Percentiles rank a stretch among this genome's conserved stretches.
These are phyloP conservation scores for Semnornis frantzii DNA, from an alignment of 2,113 vertebrate genomes.

Conservation along the genomic window DNA sequence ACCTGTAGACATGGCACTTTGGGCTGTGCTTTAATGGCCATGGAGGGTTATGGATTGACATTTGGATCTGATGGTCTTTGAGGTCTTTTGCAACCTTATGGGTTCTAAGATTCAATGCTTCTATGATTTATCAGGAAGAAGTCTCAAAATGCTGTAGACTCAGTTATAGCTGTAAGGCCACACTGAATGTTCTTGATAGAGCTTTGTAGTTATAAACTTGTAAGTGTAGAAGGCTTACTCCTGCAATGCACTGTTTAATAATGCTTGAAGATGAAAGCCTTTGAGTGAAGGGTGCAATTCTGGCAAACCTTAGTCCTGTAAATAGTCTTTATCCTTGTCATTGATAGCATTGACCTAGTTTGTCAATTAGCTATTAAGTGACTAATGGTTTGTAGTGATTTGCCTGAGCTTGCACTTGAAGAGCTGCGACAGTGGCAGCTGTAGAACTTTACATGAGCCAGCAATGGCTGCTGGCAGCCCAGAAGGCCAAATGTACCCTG, in stretches of 20 bases:
- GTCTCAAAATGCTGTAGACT: neutral
- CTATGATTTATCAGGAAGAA: neutral
- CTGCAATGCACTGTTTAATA: neutral
- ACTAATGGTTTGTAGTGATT: neutral
- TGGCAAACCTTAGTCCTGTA: neutral
- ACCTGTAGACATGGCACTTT: too few species aligned
- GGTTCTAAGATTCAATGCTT: too few species aligned
- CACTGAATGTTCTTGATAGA: neutral
- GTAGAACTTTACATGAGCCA: neutral
- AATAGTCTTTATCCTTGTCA: neutral
- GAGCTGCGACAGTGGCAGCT: neutral
- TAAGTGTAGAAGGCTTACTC: neutral
- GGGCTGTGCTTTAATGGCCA: too few species aligned
- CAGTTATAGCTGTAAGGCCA: neutral
- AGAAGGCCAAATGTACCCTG: too few species aligned
- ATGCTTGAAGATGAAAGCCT: neutral
- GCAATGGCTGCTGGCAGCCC: too few species aligned
- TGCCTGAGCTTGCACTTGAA: neutral
- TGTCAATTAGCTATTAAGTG: neutral
- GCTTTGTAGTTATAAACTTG: neutral
- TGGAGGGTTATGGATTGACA: too few species aligned
- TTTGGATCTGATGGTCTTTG: too few species aligned
- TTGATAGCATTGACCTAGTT: neutral
- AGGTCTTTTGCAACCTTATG: too few species aligned
- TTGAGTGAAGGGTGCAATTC: neutral